Conservation (phyloP, 2,888 invertebrate genomes). For the Anarsia innoxiella region DNA sequence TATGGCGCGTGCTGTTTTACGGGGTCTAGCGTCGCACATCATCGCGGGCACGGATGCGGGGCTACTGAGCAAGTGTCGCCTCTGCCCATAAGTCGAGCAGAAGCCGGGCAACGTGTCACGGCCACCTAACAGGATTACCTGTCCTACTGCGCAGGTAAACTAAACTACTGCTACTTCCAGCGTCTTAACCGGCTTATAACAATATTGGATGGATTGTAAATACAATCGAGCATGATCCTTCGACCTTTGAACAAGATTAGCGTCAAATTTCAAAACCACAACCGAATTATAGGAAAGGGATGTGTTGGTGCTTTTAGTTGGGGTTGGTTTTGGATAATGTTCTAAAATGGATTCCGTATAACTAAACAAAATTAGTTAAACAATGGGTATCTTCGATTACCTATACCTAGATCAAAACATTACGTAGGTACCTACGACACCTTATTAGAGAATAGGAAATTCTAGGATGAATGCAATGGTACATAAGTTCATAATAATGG, state of each 20-base stretch:
- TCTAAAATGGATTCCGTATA: too few relatives aligned
- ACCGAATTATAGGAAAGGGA: too few relatives aligned
- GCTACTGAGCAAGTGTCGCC: slow-evolving; percentile 30
- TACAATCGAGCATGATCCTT: slow-evolving; percentile 27
- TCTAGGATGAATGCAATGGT: too few relatives aligned
- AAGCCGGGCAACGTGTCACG: slow-evolving; percentile 71
- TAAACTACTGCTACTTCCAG: slow-evolving; percentile 47
- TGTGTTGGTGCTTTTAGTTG: too few relatives aligned
- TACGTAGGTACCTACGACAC: too few relatives aligned
- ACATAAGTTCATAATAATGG: too few relatives aligned
- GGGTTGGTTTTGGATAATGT: too few relatives aligned
- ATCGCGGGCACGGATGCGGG: slow-evolving; percentile 56
- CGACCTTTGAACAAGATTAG: slow-evolving; percentile 13
- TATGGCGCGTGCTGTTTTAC: slow-evolving; percentile 64
- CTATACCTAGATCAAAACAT: too few relatives aligned
- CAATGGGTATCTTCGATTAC: too few relatives aligned
- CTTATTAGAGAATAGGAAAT: too few relatives aligned
- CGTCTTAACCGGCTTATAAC: slow-evolving; percentile 55
- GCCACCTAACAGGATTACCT: slow-evolving; percentile 74
- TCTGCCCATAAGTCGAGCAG: slow-evolving; percentile 25
- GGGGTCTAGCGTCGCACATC: slow-evolving; percentile 64
- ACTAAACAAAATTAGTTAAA: too few relatives aligned
- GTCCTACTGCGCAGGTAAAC: slow-evolving; percentile 67
- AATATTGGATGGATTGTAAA: slow-evolving; percentile 40
- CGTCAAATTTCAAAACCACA: slow-evolving; percentile 18